A percentile compares a stretch with the other conserved stretches of the same genome.
phyloP scores from a whole-genome alignment of 2,797 vertebrate species.

The Sternotherus odoratus region DNA sequence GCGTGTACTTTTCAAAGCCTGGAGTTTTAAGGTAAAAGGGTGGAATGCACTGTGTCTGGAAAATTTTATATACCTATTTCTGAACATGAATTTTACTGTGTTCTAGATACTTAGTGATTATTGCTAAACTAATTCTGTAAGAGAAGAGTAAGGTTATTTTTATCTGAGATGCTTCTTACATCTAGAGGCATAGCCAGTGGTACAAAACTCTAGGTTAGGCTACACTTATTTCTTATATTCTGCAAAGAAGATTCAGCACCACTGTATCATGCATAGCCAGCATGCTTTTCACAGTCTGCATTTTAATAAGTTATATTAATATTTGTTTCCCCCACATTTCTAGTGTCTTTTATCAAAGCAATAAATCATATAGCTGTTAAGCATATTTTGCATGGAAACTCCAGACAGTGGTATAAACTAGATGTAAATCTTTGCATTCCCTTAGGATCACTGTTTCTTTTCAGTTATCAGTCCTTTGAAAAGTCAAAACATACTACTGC shows the following conservation, averaged over 20 bases:
- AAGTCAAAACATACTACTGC: conserved; percentile 30
- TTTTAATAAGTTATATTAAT: conserved; percentile 3
- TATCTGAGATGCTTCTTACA: not conserved
- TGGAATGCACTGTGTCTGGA: not conserved
- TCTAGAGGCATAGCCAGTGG: not conserved
- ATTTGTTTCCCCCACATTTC: not conserved
- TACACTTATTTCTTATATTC: not conserved
- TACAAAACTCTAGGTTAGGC: conserved; percentile 2
- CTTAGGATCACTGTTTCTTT: not conserved
- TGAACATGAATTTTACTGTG: not conserved
- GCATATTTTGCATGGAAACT: conserved; percentile 8
- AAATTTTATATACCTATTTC: not conserved
- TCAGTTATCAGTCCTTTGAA: conserved; percentile 16
- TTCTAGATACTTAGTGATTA: conserved; percentile 8
- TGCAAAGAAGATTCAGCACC: conserved; percentile 2
- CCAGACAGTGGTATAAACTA: not conserved
- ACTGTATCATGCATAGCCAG: not conserved
- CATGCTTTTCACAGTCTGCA: not conserved
- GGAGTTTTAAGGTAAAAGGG: not conserved
- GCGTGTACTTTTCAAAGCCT: not conserved
- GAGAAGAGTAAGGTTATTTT: not conserved
- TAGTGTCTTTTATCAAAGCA: conserved; percentile 9
- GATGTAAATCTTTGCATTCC: not conserved
- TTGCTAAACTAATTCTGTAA: conserved; percentile 12
- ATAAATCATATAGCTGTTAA: not conserved